Evolutionary conservation across 2,113 vertebrate genomes (phyloP).

Genomic region (Corythoichthys intestinalis): DNA sequence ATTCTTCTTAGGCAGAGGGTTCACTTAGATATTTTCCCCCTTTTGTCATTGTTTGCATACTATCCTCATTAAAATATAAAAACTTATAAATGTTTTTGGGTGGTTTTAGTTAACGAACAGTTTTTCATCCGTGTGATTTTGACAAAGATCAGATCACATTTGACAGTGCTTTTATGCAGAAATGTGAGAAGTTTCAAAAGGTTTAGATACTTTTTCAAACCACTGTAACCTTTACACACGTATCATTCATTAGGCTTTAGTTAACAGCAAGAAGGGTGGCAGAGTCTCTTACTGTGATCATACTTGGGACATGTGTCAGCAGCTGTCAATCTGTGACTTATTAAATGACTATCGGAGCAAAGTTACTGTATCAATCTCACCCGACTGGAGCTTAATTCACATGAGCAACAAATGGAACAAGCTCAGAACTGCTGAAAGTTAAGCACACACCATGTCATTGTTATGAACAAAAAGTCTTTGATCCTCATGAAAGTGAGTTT

Average conservation of each 20-base stretch:
- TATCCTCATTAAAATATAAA: no score
- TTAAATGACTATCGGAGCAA: slow-evolving; percentile 40
- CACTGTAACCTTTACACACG: slow-evolving; percentile 5
- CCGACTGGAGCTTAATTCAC: slow-evolving; percentile 24
- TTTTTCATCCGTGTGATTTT: no score
- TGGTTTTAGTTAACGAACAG: no score
- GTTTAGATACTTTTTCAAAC: no score
- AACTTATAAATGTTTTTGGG: no score
- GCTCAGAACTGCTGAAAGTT: slow-evolving; percentile 1
- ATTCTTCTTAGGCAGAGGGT: no score
- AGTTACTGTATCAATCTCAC: slow-evolving; percentile 12
- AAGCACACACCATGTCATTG: neutral
- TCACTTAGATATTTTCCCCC: no score
- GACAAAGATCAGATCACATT: no score
- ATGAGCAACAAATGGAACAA: slow-evolving; percentile 12
- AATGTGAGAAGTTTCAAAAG: no score
- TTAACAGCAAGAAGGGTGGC: slow-evolving; percentile 23
- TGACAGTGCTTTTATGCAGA: no score
- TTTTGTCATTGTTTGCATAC: no score
- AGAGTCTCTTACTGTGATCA: slow-evolving; percentile 18
- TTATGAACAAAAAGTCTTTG: slow-evolving; percentile 5
- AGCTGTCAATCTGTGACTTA: slow-evolving; percentile 37
- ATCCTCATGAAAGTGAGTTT: slow-evolving; percentile 10
- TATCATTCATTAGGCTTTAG: slow-evolving; percentile 20
- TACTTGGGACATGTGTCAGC: slow-evolving; percentile 20